Evolutionary conservation across 2,888 invertebrate genomes (phyloP), one percentile per base, ranked within the genome.

Genomic region (Ichneumoninae sp.): DNA sequence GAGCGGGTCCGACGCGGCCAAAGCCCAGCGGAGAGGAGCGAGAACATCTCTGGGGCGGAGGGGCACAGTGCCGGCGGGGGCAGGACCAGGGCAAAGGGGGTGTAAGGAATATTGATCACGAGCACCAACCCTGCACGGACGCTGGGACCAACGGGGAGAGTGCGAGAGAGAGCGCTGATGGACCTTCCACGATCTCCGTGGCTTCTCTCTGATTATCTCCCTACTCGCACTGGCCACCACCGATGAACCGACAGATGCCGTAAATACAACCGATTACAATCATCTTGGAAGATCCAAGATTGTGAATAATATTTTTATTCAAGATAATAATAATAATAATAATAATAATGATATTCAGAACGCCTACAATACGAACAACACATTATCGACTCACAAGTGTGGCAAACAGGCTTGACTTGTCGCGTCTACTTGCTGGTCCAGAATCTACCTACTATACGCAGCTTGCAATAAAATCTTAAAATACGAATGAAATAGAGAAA

Each of bases 101-200:
- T 62, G 62, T 93, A 93, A 93, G 93, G 93, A 93, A 93, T 93
- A 93, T 93, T 93, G 93, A 93, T 93, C 93, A 93, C 92, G 90
- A 89, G 91, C 62, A 91, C 91, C 90, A 90, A 82, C 82, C 71
- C 81, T 72, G 80, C 78, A 77, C 80, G 83, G 83, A 81, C 79
- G 62, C 57, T 19, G 80, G 16, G 33, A 62, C 62, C 33, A 62
- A 62, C 62, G 62, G n/a, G n/a, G 71, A 81, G 79, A 79, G 74
- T 82, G 52, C 66, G 82, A 79, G 81, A 16, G 44, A 13, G 44
- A 72, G 68, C 65, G 68, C 80, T 77, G 65, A 82, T 26, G 70
- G 83, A 83, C 86, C 83, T 81, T 82, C 47, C 80, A 68, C 69
- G 50, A 72, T 78, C 84, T 87, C 83, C 76, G 76, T 69, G 33